Percentiles rank a stretch among this genome's conserved stretches.
Evolutionary conservation across 2,888 invertebrate species (phyloP).

Genomic region (Amphipyra tragopoginis): DNA sequence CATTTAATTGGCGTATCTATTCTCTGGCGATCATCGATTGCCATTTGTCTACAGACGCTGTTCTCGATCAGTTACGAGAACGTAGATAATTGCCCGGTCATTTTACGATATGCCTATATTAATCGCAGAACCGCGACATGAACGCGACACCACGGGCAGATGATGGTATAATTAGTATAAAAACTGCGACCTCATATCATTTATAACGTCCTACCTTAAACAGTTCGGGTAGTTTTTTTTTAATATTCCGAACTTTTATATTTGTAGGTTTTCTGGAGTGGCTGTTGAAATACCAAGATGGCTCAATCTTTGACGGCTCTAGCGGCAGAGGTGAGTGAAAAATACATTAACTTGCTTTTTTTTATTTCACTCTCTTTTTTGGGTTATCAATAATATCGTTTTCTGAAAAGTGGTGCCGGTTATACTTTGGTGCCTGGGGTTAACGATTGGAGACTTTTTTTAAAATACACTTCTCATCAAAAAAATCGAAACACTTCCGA

Average conservation of each 20-base stretch:
- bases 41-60: no score
- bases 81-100: neutral
- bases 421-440: no score
- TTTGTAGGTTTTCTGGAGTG: conserved; percentile 26
- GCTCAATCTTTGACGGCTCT: no score
- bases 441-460: no score
- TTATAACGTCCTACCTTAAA: neutral
- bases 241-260: neutral
- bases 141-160: neutral
- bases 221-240: neutral
- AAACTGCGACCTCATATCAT: neutral
- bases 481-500: no score
- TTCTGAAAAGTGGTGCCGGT: no score
- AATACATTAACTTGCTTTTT: neutral
- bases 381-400: no score
- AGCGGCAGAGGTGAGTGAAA: conserved; percentile 30
- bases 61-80: neutral
- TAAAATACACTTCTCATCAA: no score
- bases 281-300: conserved; percentile 21
- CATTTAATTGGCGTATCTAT: no score
- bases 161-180: conserved; percentile 14
- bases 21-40: no score
- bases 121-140: neutral
- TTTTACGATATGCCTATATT: neutral
- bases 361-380: neutral